Evolutionary conservation across 2,888 invertebrate species (phyloP).

Genomic region (Temnothorax ravouxi): DNA sequence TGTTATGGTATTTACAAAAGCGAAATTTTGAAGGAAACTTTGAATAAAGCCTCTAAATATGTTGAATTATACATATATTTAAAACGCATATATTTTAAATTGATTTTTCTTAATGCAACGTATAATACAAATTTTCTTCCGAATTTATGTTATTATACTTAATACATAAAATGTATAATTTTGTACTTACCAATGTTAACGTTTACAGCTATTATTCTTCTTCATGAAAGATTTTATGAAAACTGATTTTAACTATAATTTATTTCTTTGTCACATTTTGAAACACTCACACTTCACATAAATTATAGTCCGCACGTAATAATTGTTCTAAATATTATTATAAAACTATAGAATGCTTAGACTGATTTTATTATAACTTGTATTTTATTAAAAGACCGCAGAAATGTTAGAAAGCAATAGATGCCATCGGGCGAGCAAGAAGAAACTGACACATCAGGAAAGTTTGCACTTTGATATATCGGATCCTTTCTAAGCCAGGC

Average conservation of each 20-base stretch:
- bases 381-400: background rate
- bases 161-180: constrained; percentile 21
- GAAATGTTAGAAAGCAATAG: background rate
- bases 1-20: background rate
- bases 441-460: constrained; percentile 58
- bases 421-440: background rate
- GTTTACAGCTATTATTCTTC: background rate
- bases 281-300: constrained; percentile 14
- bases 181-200: constrained; percentile 25
- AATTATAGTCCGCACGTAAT: background rate
- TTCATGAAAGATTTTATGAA: background rate
- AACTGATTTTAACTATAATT: background rate
- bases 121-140: background rate
- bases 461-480: constrained; percentile 63
- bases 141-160: background rate
- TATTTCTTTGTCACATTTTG: background rate
- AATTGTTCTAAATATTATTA: background rate
- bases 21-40: background rate
- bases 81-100: background rate
- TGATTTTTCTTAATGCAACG: background rate
- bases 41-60: background rate
- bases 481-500: constrained; percentile 63
- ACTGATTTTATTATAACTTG: background rate
- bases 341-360: background rate
- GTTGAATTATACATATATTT: background rate